These are phyloP conservation scores for Dryocosmus kuriphilus DNA, from an alignment of 2,888 invertebrate species.

Conservation along the genomic window DNA sequence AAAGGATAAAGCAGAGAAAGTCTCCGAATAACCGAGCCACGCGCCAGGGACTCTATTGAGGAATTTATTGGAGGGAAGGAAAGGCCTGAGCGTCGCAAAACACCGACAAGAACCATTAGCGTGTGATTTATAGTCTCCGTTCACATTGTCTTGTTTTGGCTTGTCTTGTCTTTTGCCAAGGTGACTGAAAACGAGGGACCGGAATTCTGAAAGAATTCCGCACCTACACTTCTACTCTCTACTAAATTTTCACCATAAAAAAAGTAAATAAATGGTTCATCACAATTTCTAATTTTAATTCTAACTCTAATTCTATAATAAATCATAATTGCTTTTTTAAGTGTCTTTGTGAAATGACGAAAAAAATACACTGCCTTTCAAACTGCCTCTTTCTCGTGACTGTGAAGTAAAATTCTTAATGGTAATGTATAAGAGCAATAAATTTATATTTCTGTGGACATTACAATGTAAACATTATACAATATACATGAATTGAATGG, in stretches of 20 bases:
- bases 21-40: slow-evolving; percentile 9
- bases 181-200: background rate
- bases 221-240: background rate
- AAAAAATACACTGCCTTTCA: no score
- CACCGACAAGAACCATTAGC: slow-evolving; percentile 1
- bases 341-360: no score
- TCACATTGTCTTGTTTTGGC: background rate
- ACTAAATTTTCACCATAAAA: no score
- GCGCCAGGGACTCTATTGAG: background rate
- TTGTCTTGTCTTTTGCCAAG: background rate
- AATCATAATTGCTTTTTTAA: no score
- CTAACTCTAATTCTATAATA: no score
- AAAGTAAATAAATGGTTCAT: no score
- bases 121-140: slow-evolving; percentile 10
- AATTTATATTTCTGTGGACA: background rate
- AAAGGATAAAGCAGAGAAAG: slow-evolving; percentile 21
- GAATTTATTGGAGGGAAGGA: slow-evolving; percentile 16
- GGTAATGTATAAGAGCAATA: no score
- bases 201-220: background rate
- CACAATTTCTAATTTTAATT: no score
- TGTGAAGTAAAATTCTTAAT: no score
- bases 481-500: no score
- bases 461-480: background rate
- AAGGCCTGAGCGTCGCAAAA: background rate
- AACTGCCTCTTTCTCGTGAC: no score